These are phyloP conservation scores for Hydrozoanthus tunicans DNA, from an alignment of 64 coral and sea anemone species.

Conservation along the genomic window DNA sequence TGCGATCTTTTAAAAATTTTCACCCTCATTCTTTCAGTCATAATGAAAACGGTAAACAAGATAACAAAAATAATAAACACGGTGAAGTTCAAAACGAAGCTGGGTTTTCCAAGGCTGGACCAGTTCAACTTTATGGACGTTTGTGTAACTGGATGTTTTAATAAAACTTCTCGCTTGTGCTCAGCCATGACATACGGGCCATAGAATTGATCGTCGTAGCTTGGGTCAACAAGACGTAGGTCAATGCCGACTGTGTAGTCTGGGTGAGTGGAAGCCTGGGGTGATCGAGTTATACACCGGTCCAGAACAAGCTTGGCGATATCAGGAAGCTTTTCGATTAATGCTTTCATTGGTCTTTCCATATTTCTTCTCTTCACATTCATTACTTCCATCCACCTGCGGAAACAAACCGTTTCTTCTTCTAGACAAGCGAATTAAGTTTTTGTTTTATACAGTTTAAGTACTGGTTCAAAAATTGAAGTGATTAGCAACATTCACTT, in stretches of 20 bases:
- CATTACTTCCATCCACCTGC: constrained; percentile 80
- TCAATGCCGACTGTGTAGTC: constrained; percentile 69
- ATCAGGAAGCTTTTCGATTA: constrained; percentile 77
- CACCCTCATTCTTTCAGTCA: constrained; percentile 60
- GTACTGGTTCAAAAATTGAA: neutral
- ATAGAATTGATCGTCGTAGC: constrained; percentile 52
- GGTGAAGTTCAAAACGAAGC: constrained; percentile 65
- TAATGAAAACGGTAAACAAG: constrained; percentile 72
- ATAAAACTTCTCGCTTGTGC: constrained; percentile 60
- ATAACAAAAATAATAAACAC: constrained; percentile 60
- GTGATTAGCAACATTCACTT: neutral
- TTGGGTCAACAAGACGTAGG: constrained; percentile 55
- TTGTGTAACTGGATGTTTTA: constrained; percentile 78
- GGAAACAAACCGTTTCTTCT: neutral
- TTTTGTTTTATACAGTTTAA: neutral
- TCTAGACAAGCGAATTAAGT: too few species aligned
- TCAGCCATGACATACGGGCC: constrained; percentile 65
- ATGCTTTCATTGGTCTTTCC: constrained; percentile 67
- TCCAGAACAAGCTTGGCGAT: constrained; percentile 74
- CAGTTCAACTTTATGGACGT: constrained; percentile 70
- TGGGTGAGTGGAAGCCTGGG: constrained; percentile 50
- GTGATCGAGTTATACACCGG: constrained; percentile 42
- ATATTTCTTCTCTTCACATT: constrained; percentile 1
- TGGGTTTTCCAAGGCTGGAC: constrained; percentile 65
- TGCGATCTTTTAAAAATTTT: constrained; percentile 40